Conservation (phyloP, 2,797 vertebrate species). For the Urocyon cinereoargenteus region DNA sequence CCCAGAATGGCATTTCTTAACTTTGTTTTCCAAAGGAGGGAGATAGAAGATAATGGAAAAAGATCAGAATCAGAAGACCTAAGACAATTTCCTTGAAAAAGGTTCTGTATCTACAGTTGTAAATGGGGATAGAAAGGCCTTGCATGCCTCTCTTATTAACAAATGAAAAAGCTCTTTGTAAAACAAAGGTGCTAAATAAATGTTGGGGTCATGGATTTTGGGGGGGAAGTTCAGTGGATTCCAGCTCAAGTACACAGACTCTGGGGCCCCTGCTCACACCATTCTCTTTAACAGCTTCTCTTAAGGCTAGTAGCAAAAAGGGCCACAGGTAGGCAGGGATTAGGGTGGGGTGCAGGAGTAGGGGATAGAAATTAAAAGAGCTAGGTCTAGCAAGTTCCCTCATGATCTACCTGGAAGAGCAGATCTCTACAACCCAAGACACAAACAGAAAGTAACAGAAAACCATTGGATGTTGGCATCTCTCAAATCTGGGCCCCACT, state of each 20-base stretch:
- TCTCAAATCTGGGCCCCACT: not conserved
- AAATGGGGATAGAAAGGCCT: constrained; percentile 44
- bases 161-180: constrained; percentile 53
- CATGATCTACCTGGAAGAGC: not conserved
- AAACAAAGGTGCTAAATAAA: constrained; percentile 8
- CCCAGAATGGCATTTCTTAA: constrained; percentile 68
- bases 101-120: not conserved
- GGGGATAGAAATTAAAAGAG: not conserved
- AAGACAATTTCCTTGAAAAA: constrained; percentile 48
- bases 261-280: not conserved
- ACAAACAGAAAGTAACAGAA: constrained; percentile 34
- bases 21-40: constrained; percentile 26
- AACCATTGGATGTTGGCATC: not conserved
- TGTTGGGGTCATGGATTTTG: not conserved
- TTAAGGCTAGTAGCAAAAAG: not conserved
- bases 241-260: not conserved
- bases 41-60: constrained; percentile 10
- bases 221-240: not conserved
- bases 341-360: not conserved
- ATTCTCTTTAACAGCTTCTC: not conserved
- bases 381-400: not conserved
- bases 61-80: constrained; percentile 28
- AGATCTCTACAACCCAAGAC: not conserved
- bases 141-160: constrained; percentile 30
- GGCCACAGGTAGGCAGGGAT: not conserved